phyloP scores from a whole-genome alignment of 2,797 vertebrate genomes.

The Thamnophis elegans region DNA sequence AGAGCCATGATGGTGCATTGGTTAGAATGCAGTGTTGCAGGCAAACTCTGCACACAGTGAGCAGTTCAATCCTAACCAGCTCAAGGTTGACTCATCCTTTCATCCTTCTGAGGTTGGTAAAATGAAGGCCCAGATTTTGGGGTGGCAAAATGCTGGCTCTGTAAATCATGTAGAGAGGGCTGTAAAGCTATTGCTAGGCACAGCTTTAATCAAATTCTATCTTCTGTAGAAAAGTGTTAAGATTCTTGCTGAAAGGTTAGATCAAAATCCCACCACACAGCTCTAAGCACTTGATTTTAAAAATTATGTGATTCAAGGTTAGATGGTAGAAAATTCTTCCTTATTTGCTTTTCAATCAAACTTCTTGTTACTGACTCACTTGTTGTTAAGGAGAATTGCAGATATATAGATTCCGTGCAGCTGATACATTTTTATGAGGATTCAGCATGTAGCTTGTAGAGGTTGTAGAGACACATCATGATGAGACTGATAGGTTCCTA shows the following conservation, averaged over 20 bases:
- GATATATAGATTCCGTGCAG: neutral
- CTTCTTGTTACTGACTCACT: neutral
- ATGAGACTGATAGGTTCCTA: neutral
- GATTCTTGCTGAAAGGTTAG: neutral
- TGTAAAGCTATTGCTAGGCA: neutral
- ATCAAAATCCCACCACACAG: neutral
- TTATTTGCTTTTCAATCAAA: neutral
- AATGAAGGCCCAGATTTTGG: neutral
- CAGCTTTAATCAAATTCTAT: neutral
- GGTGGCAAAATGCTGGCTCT: neutral
- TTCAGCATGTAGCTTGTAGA: neutral
- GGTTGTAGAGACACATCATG: neutral
- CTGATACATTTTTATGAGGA: neutral
- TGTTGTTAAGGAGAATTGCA: neutral
- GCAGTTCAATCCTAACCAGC: neutral
- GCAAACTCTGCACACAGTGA: neutral
- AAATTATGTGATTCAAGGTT: neutral
- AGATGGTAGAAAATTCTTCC: neutral
- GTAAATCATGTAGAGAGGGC: neutral
- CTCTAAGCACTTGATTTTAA: neutral
- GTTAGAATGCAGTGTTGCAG: neutral
- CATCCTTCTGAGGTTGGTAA: neutral
- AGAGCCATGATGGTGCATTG: neutral
- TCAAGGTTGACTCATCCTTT: neutral
- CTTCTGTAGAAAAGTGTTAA: neutral